Percentiles rank a stretch among this genome's conserved stretches.
Conservation (phyloP, 2,113 vertebrate species). For the Neodon shergylaensis region DNA sequence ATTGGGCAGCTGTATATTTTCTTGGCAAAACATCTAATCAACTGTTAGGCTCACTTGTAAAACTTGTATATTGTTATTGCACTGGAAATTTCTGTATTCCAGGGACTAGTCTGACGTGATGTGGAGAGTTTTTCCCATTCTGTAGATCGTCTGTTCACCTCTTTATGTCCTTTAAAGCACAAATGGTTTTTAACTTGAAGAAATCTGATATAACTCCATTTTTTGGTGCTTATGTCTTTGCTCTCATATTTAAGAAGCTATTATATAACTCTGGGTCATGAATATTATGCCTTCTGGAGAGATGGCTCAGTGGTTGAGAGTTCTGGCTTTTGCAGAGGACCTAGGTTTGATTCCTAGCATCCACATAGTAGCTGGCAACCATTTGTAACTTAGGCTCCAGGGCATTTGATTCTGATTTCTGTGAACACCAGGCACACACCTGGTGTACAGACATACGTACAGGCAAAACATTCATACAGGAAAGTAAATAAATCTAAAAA, state of each 20-base stretch:
- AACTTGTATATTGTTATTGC: neutral
- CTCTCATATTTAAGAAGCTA: neutral
- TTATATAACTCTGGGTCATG: neutral
- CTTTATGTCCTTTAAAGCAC: slow-evolving; percentile 16
- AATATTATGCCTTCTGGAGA: neutral
- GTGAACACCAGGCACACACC: neutral
- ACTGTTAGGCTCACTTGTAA: neutral
- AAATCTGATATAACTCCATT: neutral
- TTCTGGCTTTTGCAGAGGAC: neutral
- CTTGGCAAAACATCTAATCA: neutral
- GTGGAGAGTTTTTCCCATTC: neutral
- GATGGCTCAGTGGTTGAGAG: neutral
- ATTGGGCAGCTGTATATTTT: neutral
- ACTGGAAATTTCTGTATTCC: neutral
- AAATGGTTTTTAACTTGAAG: neutral
- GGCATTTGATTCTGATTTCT: neutral
- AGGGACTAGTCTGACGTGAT: neutral
- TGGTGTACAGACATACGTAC: neutral
- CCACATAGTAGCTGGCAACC: neutral
- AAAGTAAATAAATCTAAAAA: neutral
- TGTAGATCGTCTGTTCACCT: neutral
- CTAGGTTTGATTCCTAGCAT: neutral
- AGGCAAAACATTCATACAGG: neutral
- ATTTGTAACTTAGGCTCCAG: neutral
- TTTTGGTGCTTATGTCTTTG: neutral